Percentiles rank a stretch among this genome's conserved stretches.
Evolutionary conservation across 1,140 invertebrate genomes (phyloP).

Genomic region (Lasioglossum albipes): DNA sequence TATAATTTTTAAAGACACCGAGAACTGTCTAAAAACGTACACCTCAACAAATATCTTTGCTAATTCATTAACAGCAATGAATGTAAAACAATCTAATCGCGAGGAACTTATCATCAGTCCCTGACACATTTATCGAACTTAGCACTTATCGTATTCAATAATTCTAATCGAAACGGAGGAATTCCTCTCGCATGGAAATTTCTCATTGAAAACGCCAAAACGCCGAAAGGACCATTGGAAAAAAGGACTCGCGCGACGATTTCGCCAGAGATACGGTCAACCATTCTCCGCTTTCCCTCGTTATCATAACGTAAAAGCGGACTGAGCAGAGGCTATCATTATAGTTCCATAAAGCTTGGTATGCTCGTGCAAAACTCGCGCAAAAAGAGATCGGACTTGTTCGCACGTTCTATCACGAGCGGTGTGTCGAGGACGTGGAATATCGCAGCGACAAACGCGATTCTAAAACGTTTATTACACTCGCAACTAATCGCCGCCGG

Average conservation of each 20-base stretch:
- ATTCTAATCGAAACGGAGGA: neutral
- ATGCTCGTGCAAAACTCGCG: slow-evolving; percentile 17
- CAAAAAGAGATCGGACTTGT: slow-evolving; percentile 40
- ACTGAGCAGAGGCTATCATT: slow-evolving; percentile 44
- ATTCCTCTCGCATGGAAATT: neutral
- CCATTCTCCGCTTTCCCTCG: slow-evolving; percentile 28
- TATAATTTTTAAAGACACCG: too few relatives aligned
- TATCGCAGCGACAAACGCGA: slow-evolving; percentile 11
- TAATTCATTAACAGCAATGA: too few relatives aligned
- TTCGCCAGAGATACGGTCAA: slow-evolving; percentile 1
- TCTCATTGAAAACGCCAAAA: neutral
- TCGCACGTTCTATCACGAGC: slow-evolving; percentile 43
- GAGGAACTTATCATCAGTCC: neutral
- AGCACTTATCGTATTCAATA: neutral
- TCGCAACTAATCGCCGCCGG: neutral
- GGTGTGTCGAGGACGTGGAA: neutral
- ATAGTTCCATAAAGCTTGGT: slow-evolving; percentile 52
- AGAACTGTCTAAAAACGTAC: too few relatives aligned
- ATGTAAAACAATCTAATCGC: neutral
- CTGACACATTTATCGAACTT: neutral
- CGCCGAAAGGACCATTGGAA: neutral
- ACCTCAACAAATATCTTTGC: too few relatives aligned
- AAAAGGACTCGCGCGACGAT: slow-evolving; percentile 6
- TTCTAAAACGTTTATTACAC: neutral
- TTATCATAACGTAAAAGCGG: slow-evolving; percentile 52